These are phyloP conservation scores for Meda fulgida DNA, from an alignment of 2,797 vertebrate species.

Conservation along the genomic window DNA sequence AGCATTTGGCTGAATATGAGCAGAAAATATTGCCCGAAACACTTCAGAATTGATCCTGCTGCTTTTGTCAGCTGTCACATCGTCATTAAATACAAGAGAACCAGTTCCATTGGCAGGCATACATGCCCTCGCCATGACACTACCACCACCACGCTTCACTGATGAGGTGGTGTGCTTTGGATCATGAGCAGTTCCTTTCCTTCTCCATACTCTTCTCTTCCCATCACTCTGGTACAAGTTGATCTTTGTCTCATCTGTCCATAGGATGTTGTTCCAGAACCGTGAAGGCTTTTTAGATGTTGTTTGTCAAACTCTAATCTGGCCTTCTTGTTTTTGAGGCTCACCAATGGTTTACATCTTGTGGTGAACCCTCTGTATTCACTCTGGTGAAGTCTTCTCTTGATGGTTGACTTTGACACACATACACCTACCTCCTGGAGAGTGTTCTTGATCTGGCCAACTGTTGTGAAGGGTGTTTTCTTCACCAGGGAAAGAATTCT, in stretches of 20 bases:
- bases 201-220: too few relatives aligned
- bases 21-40: background rate
- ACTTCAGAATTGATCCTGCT: background rate
- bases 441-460: slow-evolving; percentile 48
- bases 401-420: background rate
- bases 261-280: too few relatives aligned
- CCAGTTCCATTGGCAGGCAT: slow-evolving; percentile 27
- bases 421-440: slow-evolving; percentile 50
- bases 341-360: too few relatives aligned
- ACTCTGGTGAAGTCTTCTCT: too few relatives aligned
- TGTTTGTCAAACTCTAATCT: too few relatives aligned
- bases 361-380: too few relatives aligned
- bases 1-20: background rate
- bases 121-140: slow-evolving; percentile 33
- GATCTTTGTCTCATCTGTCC: too few relatives aligned
- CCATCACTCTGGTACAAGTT: too few relatives aligned
- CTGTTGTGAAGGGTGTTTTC: slow-evolving; percentile 49
- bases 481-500: slow-evolving; percentile 54
- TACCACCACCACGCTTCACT: slow-evolving; percentile 40
- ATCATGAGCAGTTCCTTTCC: too few relatives aligned
- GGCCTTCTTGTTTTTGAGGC: too few relatives aligned
- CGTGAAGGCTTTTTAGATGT: too few relatives aligned
- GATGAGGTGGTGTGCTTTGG: slow-evolving; percentile 18
- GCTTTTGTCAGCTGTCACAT: background rate
- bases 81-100: background rate